These are phyloP conservation scores for Aethes cnicana DNA, from an alignment of 2,888 invertebrate species.

Conservation along the genomic window DNA sequence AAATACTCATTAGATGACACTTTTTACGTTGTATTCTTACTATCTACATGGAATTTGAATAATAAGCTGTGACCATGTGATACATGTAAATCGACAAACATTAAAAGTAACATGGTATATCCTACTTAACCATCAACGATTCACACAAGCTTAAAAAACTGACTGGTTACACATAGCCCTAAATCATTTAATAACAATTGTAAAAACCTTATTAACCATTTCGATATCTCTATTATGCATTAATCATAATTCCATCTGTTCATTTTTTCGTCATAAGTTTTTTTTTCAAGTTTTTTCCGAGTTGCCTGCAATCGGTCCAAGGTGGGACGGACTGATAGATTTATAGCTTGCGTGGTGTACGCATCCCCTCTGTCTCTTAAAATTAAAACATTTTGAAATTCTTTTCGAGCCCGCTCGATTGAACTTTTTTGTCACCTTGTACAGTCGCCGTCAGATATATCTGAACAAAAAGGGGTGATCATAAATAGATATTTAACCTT, in stretches of 20 bases:
- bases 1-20: too few relatives aligned
- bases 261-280: slow-evolving; percentile 21
- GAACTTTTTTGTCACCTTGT: too few relatives aligned
- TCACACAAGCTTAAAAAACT: slow-evolving; percentile 20
- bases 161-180: slow-evolving; percentile 33
- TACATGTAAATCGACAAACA: too few relatives aligned
- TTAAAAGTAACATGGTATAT: too few relatives aligned
- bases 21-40: too few relatives aligned
- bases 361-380: slow-evolving; percentile 46
- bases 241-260: slow-evolving; percentile 20
- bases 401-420: slow-evolving; percentile 52
- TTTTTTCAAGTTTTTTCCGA: slow-evolving; percentile 24
- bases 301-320: slow-evolving; percentile 59
- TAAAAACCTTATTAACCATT: slow-evolving; percentile 9
- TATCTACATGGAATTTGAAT: too few relatives aligned
- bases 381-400: slow-evolving; percentile 68
- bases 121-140: not conserved
- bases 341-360: slow-evolving; percentile 70
- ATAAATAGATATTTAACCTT: too few relatives aligned
- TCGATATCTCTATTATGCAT: slow-evolving; percentile 23
- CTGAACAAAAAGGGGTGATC: too few relatives aligned
- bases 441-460: too few relatives aligned
- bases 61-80: too few relatives aligned
- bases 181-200: slow-evolving; percentile 3
- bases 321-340: slow-evolving; percentile 65